Conservation (phyloP, 2,113 vertebrate genomes). For the Pandion haliaetus region DNA sequence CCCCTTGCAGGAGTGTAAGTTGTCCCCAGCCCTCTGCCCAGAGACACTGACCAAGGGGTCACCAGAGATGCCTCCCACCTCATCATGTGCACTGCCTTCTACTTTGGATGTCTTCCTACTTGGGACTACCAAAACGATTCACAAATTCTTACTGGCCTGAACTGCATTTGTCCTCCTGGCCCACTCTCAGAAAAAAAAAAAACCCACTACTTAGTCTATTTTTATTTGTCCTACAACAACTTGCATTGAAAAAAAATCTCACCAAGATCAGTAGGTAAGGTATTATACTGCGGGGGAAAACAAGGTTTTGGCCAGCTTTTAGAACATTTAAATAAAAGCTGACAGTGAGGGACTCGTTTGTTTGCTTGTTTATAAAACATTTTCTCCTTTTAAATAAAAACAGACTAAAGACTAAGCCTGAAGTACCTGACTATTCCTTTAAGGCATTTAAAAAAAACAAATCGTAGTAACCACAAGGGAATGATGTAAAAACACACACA, state of each 20-base stretch:
- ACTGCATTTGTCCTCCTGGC: background rate
- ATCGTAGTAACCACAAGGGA: background rate
- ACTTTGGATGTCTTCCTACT: background rate
- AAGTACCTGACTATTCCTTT: background rate
- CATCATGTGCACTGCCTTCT: accelerated
- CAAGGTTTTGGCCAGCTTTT: background rate
- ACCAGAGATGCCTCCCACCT: background rate
- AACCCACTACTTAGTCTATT: background rate
- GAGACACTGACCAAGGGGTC: background rate
- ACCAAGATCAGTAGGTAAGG: background rate
- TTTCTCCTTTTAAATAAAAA: background rate
- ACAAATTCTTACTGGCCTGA: background rate
- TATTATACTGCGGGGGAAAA: background rate
- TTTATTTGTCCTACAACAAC: background rate
- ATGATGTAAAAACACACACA: background rate
- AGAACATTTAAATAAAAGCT: background rate
- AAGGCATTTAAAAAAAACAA: background rate
- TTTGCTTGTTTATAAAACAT: background rate
- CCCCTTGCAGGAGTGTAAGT: accelerated
- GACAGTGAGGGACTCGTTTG: background rate
- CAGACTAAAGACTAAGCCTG: background rate
- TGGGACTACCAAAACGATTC: background rate
- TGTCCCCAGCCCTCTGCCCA: background rate
- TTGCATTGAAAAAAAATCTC: background rate
- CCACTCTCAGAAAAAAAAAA: background rate